Base-by-base conservation (phyloP, 2,888 invertebrate species). In the Thymelicus sylvestris region DNA sequence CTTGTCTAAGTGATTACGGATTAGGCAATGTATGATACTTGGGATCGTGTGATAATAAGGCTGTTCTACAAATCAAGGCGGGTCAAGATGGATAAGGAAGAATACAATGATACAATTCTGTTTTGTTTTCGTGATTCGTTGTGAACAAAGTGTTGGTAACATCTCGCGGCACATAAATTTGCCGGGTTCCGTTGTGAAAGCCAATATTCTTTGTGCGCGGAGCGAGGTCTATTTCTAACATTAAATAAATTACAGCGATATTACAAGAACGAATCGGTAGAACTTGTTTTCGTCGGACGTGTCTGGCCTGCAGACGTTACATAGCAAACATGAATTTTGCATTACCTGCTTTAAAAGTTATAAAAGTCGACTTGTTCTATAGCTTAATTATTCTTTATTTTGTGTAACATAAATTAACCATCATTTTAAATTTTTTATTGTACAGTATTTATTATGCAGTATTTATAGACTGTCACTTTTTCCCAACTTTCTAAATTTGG, bases 171-270 rank as follows among this genome's bases (percentile, higher is more conserved):
- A 91, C 91, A 92, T 92, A 93, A 92, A 93, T 92, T 90, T 89
- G 81, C 90, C 83, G 83, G 86, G 90, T 90, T 90, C 90, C 89
- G 91, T 93, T 92, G 91, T 92, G 93, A 93, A 93, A 93, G 93
- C 90, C 90, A 92, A 92, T 92, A 93, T 93, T 93, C 92, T 92
- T 93, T 92, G 92, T 88, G 83, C 83, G 85, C 83, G 88, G 83
- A 81, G 87, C 90, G 87, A 88, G 86, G 86, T 92, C 86, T 91
- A 89, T 91, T 92, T 91, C 89, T 88, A 91, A 91, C 91, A 93
- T 93, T 92, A 93, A 92, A 93, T 93, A 93, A 93, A 92, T 93
- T 92, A 92, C 89, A 85, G 83, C 79, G 89, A 91, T 92, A 93
- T 93, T 91, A 93, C 92, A 88, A 91, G 90, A 93, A 91, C 91